Base-by-base conservation (phyloP, 2,888 invertebrate genomes). In the Pheosia gnoma region DNA sequence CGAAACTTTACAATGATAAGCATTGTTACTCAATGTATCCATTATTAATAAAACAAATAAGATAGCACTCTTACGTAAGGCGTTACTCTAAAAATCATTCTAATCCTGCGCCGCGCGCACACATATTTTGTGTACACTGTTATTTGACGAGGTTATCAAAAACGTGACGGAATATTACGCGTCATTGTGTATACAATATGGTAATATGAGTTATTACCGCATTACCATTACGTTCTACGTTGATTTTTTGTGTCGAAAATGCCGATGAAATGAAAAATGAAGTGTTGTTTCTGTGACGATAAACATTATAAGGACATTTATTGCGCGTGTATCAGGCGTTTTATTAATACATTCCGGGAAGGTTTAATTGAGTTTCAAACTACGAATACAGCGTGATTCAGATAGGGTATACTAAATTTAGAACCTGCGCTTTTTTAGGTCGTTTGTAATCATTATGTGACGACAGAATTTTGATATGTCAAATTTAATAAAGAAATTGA, bases 81-180 rank as follows among this genome's bases (percentile, higher is more conserved):
- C n/a, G 60, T 51, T 57, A 47, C 58, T 5, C 7, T 53, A 41
- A 62, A 45, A 59, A 58, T 59, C 5, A 59, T 59, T 63, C 58
- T 63, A 71, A 74, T 66, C 59, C n/a, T 43, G 47, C 54, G 41
- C 63, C 51, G 52, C 63, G 59, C 58, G 58, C 38, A 39, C 52
- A 51, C n/a, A 38, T 37, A 56, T 56, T 51, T 51, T 55, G 41
- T 57, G 57, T 60, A 56, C 25, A 8, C 58, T 61, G n/a, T 11
- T 51, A 59, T 59, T 59, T 54, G 62, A 63, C 55, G 56, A 57
- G 58, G 57, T 74, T 71, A 71, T 61, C 57, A 56, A 49, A 36
- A 53, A 59, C 51, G 58, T 71, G 64, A 53, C 62, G 45, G 38
- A 25, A 58, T 67, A 66, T 64, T 52, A 62, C 58, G 51, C 9